phyloP scores from a whole-genome alignment of 2,888 invertebrate species.

The Dinocampus coccinellae region DNA sequence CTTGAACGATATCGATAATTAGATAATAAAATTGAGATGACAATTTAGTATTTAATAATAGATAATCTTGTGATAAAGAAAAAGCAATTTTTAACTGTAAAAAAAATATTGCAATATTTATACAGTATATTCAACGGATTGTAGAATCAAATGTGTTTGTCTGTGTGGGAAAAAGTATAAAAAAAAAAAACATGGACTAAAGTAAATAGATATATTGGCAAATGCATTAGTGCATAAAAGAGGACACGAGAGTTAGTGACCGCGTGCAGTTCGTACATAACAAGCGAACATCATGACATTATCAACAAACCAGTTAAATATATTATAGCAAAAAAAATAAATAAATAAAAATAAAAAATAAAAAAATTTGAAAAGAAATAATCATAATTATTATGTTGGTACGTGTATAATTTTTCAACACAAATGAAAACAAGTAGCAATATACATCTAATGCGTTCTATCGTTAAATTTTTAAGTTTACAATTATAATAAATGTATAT shows the following conservation, averaged over 20 bases:
- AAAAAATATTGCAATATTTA: too few relatives aligned
- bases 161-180: too few relatives aligned
- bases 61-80: too few relatives aligned
- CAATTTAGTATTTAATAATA: too few relatives aligned
- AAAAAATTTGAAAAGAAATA: not conserved
- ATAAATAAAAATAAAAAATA: not conserved
- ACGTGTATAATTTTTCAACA: not conserved
- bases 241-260: not conserved
- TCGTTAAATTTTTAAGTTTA: too few relatives aligned
- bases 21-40: too few relatives aligned
- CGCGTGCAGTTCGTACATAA: not conserved
- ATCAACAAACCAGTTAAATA: not conserved
- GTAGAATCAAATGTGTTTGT: too few relatives aligned
- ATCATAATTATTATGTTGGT: not conserved
- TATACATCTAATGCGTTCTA: not conserved
- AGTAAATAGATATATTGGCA: slow-evolving; percentile 7
- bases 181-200: not conserved
- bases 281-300: not conserved
- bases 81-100: too few relatives aligned
- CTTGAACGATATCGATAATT: too few relatives aligned
- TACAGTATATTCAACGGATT: too few relatives aligned
- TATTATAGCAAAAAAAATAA: not conserved
- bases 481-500: too few relatives aligned
- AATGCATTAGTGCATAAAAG: slow-evolving; percentile 7
- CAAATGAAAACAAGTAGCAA: not conserved